Evolutionary conservation across 1,140 invertebrate species (phyloP).

Genomic region (Oryzaephilus surinamensis): DNA sequence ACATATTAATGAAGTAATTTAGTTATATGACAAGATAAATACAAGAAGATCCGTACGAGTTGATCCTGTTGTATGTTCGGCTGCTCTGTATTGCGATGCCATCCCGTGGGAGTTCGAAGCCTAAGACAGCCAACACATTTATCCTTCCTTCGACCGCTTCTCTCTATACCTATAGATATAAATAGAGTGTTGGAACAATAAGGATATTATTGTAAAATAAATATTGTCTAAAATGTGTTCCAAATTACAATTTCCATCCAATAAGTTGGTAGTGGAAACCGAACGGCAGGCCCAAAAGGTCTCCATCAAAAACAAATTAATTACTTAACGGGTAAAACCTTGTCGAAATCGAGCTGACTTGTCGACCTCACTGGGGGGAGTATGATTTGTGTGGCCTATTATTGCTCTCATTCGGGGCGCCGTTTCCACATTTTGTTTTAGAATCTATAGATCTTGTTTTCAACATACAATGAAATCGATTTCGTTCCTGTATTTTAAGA

Average conservation of each 20-base stretch:
- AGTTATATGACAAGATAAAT: conserved; percentile 35
- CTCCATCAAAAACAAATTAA: conserved; percentile 32
- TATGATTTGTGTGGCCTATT: conserved; percentile 29
- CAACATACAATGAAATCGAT: too few relatives aligned
- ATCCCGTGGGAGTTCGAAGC: conserved; percentile 25
- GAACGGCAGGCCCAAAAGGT: conserved; percentile 16
- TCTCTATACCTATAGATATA: too few relatives aligned
- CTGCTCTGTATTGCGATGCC: conserved; percentile 13
- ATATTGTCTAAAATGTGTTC: too few relatives aligned
- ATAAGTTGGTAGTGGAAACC: too few relatives aligned
- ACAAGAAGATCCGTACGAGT: conserved; percentile 30
- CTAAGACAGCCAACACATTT: conserved; percentile 28
- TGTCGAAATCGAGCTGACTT: conserved; percentile 29
- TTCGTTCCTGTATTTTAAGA: too few relatives aligned
- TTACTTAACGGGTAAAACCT: conserved; percentile 28
- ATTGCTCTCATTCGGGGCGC: too few relatives aligned
- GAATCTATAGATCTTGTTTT: too few relatives aligned
- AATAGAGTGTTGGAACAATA: too few relatives aligned
- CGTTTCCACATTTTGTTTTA: too few relatives aligned
- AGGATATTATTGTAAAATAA: too few relatives aligned
- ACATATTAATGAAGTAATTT: conserved; percentile 33
- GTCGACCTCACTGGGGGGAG: conserved; percentile 23
- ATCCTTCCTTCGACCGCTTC: too few relatives aligned
- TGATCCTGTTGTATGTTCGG: conserved; percentile 27
- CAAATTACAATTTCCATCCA: too few relatives aligned